Evolutionary conservation across 2,797 vertebrate species (phyloP).

Genomic region (Scyliorhinus canicula): DNA sequence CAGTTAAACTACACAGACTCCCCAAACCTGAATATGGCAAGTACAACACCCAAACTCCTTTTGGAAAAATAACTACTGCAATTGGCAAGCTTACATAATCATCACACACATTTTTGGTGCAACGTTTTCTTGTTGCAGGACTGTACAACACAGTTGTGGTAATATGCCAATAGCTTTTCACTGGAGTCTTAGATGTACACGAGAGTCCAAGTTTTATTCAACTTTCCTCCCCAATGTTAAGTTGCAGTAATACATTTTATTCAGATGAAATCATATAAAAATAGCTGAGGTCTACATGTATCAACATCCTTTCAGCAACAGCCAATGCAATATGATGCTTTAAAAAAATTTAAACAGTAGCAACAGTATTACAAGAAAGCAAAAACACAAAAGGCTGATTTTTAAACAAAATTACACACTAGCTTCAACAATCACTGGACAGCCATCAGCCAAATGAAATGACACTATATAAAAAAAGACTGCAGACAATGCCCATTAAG

Average conservation of each 20-base stretch:
- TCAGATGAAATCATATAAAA: slow-evolving; percentile 80
- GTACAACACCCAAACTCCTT: slow-evolving; percentile 60
- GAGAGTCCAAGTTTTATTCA: slow-evolving; percentile 37
- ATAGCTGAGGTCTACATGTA: slow-evolving; percentile 79
- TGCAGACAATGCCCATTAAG: slow-evolving; percentile 40
- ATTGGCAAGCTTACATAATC: slow-evolving; percentile 68
- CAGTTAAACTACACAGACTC: slow-evolving; percentile 79
- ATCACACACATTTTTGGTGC: slow-evolving; percentile 33
- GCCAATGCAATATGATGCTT: slow-evolving; percentile 73
- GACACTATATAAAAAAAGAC: slow-evolving; percentile 69
- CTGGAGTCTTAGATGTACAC: slow-evolving; percentile 45
- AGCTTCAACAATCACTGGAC: slow-evolving; percentile 64
- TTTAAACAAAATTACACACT: slow-evolving; percentile 67
- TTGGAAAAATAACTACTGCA: slow-evolving; percentile 73
- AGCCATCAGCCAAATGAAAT: slow-evolving; percentile 81
- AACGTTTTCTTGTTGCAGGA: slow-evolving; percentile 14
- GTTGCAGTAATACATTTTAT: slow-evolving; percentile 42
- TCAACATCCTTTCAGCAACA: slow-evolving; percentile 77
- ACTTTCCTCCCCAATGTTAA: slow-evolving; percentile 25
- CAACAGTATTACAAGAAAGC: slow-evolving; percentile 78
- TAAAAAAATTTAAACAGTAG: slow-evolving; percentile 72
- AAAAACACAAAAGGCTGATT: slow-evolving; percentile 68
- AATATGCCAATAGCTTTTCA: slow-evolving; percentile 4
- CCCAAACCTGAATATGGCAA: slow-evolving; percentile 59
- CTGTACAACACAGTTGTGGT: not conserved